Evolutionary conservation across 2,113 vertebrate species (phyloP), one percentile per base, ranked within the genome.

Genomic region (Lampris incognitus): DNA sequence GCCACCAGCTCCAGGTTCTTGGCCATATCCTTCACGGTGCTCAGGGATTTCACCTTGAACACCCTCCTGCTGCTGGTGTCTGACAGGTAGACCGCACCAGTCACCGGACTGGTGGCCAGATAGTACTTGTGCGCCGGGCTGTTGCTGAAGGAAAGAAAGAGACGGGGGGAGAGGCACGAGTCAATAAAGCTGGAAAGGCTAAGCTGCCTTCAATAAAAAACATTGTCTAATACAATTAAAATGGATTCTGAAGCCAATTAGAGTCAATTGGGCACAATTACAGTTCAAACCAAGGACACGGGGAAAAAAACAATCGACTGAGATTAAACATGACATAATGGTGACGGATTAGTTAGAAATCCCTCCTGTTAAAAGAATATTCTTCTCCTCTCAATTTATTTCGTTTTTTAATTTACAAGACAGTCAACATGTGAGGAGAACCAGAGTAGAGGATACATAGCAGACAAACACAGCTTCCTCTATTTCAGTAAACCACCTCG

Each of bases 111-210:
- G 60, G 96, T 96, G 61, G 97, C 93, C 95, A 99, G 91, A 93
- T 99, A 99, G 94, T 99, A 99, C 76, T 98, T 99, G 74, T 99
- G 98, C 7, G 97, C 96, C 0, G 97, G 98, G 79, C 96, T 99
- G 93, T 96, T 98, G 89, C 98, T 99, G 90, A 58, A 41, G 39
- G 64, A 72, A 9, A 55, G 40, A 57, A 62, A 61, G 24, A 69
- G 13, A 82, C 56, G 55, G 40, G n/a, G 37, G 66, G 67, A 71
- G 76, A 76, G 36, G 72, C 65, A 39, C 13, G 2, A 73, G 80
- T 92, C 72, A 90, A 83, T 89, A 85, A 73, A 84, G 65, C 76
- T 81, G 56, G 52, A 66, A 66, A 72, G 77, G 69, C 68, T 81
- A 57, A 62, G 65, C 69, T 13, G 75, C 81, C 82, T 85, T 90